Evolutionary conservation across 1,140 invertebrate genomes (phyloP).

Genomic region (Leucophenga varia): DNA sequence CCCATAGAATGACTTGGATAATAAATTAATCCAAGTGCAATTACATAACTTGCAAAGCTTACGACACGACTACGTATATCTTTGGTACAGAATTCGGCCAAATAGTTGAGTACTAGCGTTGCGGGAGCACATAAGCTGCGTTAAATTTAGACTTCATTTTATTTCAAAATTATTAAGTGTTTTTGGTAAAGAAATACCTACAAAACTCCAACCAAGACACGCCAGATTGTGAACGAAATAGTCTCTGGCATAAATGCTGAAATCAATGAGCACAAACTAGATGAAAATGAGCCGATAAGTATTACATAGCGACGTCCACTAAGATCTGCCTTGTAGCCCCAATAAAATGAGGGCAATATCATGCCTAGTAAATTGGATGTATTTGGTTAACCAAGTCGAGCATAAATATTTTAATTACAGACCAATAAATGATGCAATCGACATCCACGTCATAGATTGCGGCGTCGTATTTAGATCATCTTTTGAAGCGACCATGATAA

Average conservation of each 20-base stretch:
- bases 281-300: not conserved
- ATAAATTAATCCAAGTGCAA: too few species aligned
- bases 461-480: conserved; percentile 2
- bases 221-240: not conserved
- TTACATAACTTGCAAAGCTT: too few species aligned
- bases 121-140: conserved; percentile 6
- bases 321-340: conserved; percentile 10
- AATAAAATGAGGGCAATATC: conserved; percentile 8
- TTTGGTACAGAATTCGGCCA: too few species aligned
- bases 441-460: not conserved
- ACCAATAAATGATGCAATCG: conserved; percentile 1
- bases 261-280: not conserved
- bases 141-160: too few species aligned
- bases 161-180: too few species aligned
- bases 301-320: conserved; percentile 5
- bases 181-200: too few species aligned
- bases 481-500: conserved; percentile 6
- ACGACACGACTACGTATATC: too few species aligned
- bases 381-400: too few species aligned
- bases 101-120: too few species aligned
- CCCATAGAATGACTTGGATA: too few species aligned
- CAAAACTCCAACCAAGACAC: conserved; percentile 10
- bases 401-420: too few species aligned
- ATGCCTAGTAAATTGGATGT: too few species aligned
- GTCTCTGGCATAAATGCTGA: conserved; percentile 10